Evolutionary conservation across 2,797 vertebrate species (phyloP).

Genomic region (Onychomys arenicola): DNA sequence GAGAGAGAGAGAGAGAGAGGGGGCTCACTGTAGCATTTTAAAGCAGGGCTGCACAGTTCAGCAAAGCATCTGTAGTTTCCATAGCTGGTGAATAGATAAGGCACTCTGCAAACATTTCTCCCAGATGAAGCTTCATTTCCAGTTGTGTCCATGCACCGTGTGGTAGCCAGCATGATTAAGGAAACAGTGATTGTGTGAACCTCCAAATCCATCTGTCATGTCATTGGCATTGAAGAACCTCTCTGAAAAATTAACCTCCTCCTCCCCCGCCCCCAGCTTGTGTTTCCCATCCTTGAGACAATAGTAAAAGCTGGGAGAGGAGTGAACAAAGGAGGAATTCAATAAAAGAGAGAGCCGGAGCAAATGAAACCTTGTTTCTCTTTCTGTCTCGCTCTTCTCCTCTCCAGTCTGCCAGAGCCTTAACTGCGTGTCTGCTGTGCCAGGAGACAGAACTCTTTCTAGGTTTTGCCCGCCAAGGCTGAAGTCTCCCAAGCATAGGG

Average conservation of each 20-base stretch:
- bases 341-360: conserved; percentile 79
- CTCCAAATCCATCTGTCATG: conserved; percentile 78
- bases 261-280: conserved; percentile 39
- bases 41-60: not conserved
- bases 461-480: not conserved
- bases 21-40: not conserved
- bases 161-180: conserved; percentile 68
- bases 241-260: conserved; percentile 73
- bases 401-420: conserved; percentile 3
- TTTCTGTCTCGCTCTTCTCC: conserved; percentile 59
- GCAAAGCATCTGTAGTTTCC: conserved; percentile 4
- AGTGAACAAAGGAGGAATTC: conserved; percentile 79
- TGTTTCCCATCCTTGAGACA: conserved; percentile 74
- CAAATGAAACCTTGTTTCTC: conserved; percentile 80
- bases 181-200: conserved; percentile 65
- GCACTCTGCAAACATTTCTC: conserved; percentile 50
- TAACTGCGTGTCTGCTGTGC: conserved; percentile 73
- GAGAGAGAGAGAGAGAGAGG: not conserved
- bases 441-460: not conserved
- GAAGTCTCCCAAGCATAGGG: not conserved
- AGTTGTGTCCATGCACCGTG: conserved; percentile 59
- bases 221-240: conserved; percentile 68
- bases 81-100: conserved; percentile 35
- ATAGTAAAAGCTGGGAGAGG: conserved; percentile 59
- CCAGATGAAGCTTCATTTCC: conserved; percentile 72